Conservation (phyloP, 2,113 vertebrate species). For the Poeciliopsis occidentalis region DNA sequence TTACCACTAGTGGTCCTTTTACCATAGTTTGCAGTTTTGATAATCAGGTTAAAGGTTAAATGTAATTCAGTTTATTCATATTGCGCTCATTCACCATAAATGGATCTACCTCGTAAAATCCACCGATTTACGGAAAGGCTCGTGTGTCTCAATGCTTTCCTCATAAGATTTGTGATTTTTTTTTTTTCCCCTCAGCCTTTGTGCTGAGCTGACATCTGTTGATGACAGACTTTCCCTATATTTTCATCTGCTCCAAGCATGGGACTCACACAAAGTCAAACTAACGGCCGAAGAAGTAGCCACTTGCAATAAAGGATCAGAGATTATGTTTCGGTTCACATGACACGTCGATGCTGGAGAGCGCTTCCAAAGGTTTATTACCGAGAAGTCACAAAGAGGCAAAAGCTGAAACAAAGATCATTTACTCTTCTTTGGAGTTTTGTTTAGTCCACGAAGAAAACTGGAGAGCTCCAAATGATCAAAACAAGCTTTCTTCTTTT, state of each 20-base stretch:
- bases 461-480: background rate
- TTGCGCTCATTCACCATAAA: too few relatives aligned
- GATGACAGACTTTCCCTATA: conserved; percentile 11
- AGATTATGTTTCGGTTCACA: background rate
- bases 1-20: too few relatives aligned
- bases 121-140: background rate
- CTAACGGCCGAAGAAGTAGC: background rate
- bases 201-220: conserved; percentile 7
- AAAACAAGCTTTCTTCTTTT: background rate
- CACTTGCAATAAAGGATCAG: background rate
- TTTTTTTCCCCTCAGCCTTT: background rate
- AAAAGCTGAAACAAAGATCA: background rate
- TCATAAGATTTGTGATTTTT: too few relatives aligned
- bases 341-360: background rate
- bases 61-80: too few relatives aligned
- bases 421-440: background rate
- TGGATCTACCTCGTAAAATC: too few relatives aligned
- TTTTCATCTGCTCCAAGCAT: background rate
- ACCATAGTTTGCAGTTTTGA: too few relatives aligned
- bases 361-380: background rate
- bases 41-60: too few relatives aligned
- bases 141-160: background rate
- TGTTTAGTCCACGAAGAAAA: background rate
- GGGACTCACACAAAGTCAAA: background rate
- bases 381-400: background rate